Base-by-base conservation (phyloP, 1,140 invertebrate species). In the Chlorops oryzae region DNA sequence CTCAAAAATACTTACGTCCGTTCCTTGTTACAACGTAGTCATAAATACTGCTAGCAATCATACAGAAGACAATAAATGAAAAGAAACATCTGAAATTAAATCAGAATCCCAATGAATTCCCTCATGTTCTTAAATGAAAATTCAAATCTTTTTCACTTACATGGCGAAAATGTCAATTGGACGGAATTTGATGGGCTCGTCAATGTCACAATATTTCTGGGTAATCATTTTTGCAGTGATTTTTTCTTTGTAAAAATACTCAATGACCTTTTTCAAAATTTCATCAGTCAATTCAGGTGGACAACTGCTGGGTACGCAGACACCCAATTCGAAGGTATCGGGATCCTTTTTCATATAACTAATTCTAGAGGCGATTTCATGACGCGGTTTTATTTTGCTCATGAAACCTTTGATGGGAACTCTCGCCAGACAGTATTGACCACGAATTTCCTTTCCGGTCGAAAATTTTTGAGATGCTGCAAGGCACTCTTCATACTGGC, bases 151-250 rank as follows among this genome's bases (percentile, higher is more conserved):
- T 21, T 6, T 25, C 20, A 62, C 61, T 59, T 51, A 69, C 66
- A 69, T 69, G 35, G 66, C 66, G 44, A 64, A 69, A 18, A 69
- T 69, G 35, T 69, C 66, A 24, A 69, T 58, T 3, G 34, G 61
- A 2, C 66, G 56, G 5, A 69, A 35, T 24, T 57, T 56, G 21
- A 69, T 52, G 6, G 63, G 61, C 5, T 62, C 57, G 52, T 69
- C 56, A 32, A 63, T 60, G 27, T 63, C 61, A 23, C 66, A 69
- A 35, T 56, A 65, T 15, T 50, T 35, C 17, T 66, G 58, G 2
- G 28, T 37, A 3, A 69, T 40, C 54, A 69, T 52, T 6, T 37
- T n/a, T 17, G 56, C 27, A 10, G 54, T 47, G 2, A 47, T 37
- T 54, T 61, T 53, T 1, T 21, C 13, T 18, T 60, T 56, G 38